phyloP scores from a whole-genome alignment of 2,888 invertebrate species.

The Andrena praecox region DNA sequence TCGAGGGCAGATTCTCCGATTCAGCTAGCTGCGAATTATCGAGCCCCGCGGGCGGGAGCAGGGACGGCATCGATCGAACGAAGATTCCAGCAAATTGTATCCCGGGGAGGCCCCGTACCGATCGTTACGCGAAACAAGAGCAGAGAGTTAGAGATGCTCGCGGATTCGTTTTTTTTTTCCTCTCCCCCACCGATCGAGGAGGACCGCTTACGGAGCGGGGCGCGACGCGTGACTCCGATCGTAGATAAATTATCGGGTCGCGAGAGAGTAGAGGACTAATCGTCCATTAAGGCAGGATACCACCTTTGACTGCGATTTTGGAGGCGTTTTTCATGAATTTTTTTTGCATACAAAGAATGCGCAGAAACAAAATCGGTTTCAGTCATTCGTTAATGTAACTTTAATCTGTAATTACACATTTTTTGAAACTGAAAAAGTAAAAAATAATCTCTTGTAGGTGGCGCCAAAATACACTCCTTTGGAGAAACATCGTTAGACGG shows the following conservation, averaged over 20 bases:
- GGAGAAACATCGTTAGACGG: no score
- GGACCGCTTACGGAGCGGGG: conserved; percentile 1
- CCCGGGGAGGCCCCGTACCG: conserved; percentile 20
- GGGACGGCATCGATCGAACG: not conserved
- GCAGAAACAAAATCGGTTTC: no score
- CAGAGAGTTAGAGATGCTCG: not conserved
- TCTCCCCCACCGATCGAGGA: not conserved
- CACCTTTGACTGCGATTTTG: no score
- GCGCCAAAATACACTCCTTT: no score
- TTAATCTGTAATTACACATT: no score
- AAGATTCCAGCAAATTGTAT: conserved; percentile 46
- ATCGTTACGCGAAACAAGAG: conserved; percentile 14
- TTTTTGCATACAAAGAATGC: no score
- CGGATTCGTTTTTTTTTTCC: not conserved
- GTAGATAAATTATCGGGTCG: conserved; percentile 41
- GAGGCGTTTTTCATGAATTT: no score
- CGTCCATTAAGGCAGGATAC: no score
- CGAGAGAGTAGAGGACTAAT: conserved; percentile 4
- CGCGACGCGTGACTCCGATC: conserved; percentile 40
- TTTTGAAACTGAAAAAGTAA: no score
- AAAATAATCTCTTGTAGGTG: no score
- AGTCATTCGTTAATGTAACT: no score
- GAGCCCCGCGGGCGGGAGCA: no score
- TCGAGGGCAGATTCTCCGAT: conserved; percentile 32
- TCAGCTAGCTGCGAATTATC: conserved; percentile 41